Evolutionary conservation across 2,113 vertebrate genomes (phyloP), one percentile per base, ranked within the genome.

Genomic region (Riparia riparia): DNA sequence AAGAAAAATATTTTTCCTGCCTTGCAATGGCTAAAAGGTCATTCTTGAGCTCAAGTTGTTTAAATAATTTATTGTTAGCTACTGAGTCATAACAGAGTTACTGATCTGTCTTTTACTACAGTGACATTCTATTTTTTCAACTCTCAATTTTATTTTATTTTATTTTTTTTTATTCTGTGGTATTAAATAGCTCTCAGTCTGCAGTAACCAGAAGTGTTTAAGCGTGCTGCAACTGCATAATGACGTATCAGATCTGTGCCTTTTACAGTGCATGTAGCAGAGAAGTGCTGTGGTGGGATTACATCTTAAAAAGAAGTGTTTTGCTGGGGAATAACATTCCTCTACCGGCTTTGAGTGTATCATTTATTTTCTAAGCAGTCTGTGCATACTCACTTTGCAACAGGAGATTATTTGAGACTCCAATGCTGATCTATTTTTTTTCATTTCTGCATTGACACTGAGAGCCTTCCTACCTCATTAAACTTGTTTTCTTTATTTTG

Each of bases 11-110:
- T 90, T 94, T 93, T 91, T 95, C 93, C 95, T 97, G 93, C 89
- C 94, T 94, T 73, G 82, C 8, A 20, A 84, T 92, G 60, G 70
- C 90, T 95, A 85, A 95, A 96, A 97, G 96, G 95, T 96, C 97
- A 96, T 96, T 96, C 83, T 89, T 96, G 90, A 88, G 93, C 84
- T 82, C 76, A 97, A 96, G 91, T 88, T 78, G 95, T 97, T 98
- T 96, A 96, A 98, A 97, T 97, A 95, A 91, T 97, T 97, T 97
- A 97, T 95, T 1, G 39, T 94, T 92, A 87, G 82, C 90, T 93
- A 95, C 90, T 96, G 72, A 92, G 56, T 70, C 70, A 78, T 94
- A 94, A 84, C 73, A 91, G 76, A 94, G 54, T 93, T 91, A 91
- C 61, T 86, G 74, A 77, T 76, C 68, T 69, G 63, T 84, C 88